Base-by-base conservation (phyloP, 1,140 invertebrate genomes). In the Idris sp. region DNA sequence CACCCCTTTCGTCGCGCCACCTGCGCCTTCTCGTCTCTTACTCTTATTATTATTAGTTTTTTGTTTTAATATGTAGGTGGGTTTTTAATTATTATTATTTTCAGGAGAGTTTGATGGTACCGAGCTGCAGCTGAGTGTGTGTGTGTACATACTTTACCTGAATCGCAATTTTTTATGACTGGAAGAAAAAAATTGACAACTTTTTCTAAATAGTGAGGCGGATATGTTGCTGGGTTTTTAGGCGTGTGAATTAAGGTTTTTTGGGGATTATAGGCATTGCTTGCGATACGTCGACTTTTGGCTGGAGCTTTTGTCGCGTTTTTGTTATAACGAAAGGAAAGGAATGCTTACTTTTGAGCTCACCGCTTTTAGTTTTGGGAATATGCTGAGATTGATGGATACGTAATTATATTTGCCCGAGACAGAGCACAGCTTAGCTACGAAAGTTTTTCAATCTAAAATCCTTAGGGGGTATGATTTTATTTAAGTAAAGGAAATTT, bases 81-180 rank as follows among this genome's bases (percentile, higher is more conserved):
- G 56, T 69, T 59, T 69, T 69, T 67, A 67, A 51, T 69, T 69
- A 59, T 69, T 69, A 51, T 69, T 59, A 59, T 15, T 59, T 69
- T 59, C 43, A n/a, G n/a, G n/a, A n/a, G n/a, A 43, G 53, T 68
- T 68, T 68, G 33, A 65, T 54, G 59, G 28, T 48, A 48, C 41
- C 49, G 16, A 64, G n/a, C n/a, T n/a, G n/a, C 49, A 30, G 13
- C 33, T 3, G 61, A 35, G 13, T 36, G 28, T n/a, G n/a, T n/a
- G n/a, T n/a, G n/a, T n/a, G n/a, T n/a, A n/a, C n/a, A n/a, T n/a
- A n/a, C n/a, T 15, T 43, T 38, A 13, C 19, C 49, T 26, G 53
- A 51, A 58, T 58, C 40, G 28, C 35, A 58, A 49, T 49, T 58
- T 68, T 68, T 41, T 68, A 43, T 46, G 16, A n/a, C 22, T 22